Percentiles rank a stretch among this genome's conserved stretches.
Evolutionary conservation across 2,113 vertebrate species (phyloP).

Genomic region (Microtus pennsylvanicus): DNA sequence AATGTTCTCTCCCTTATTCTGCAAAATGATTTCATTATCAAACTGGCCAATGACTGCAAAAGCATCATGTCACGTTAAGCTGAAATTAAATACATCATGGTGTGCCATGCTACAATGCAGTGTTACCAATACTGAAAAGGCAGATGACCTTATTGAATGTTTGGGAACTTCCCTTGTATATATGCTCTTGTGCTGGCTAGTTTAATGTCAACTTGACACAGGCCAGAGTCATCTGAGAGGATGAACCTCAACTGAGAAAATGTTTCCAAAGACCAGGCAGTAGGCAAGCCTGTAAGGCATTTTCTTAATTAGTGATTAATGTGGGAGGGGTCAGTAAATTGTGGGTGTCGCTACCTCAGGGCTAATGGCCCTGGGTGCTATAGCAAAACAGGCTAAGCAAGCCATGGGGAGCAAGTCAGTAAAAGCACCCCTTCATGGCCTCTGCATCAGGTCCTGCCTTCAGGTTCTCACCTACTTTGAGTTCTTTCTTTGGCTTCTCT

Average conservation of each 20-base stretch:
- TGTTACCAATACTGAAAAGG: too few species aligned
- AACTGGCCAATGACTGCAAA: not conserved
- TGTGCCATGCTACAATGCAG: not conserved
- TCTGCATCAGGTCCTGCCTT: not conserved
- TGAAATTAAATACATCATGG: not conserved
- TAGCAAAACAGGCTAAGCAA: not conserved
- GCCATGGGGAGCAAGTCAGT: not conserved
- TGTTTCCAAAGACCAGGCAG: not conserved
- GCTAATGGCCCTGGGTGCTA: not conserved
- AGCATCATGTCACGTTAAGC: not conserved
- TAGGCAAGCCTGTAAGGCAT: not conserved
- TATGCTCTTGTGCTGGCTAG: not conserved
- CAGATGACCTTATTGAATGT: not conserved
- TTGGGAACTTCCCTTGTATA: not conserved
- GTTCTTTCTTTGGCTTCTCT: not conserved
- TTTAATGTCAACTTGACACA: not conserved
- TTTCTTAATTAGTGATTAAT: not conserved
- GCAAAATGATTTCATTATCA: not conserved
- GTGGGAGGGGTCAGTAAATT: not conserved
- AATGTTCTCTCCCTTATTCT: not conserved
- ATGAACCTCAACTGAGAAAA: not conserved
- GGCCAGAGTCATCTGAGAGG: not conserved
- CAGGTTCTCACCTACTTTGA: not conserved
- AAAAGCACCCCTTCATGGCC: not conserved
- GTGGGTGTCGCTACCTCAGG: too few species aligned